Base-by-base conservation (phyloP, 2,113 vertebrate species). In the Salvelinus fontinalis region DNA sequence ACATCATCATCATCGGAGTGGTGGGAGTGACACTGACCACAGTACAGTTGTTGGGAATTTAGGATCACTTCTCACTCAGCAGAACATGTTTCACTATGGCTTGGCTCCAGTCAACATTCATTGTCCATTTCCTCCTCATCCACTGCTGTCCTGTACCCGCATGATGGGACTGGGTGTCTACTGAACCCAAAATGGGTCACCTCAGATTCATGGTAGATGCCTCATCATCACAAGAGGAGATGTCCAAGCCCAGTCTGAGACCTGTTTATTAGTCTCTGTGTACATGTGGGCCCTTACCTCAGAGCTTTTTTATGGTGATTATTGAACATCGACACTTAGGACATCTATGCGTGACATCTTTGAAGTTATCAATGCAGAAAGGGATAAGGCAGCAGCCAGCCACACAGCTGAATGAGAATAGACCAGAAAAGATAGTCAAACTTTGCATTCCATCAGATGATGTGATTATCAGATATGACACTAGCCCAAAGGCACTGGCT, bases 311-410 rank as follows among this genome's bases (percentile, higher is more conserved):
- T 29, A 85, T 16, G 0, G 67, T 89, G 62, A 5, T 5, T 18
- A 94, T 84, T 4, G 7, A 2, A 4, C 86, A 70, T 29, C 86
- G 85, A 83, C 93, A 94, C 78, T 75, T 89, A 0, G 93, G 92
- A 81, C 92, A 93, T 75, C 34, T 84, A 81, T 94, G 93, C 14
- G 44, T 69, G 9, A 69, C 83, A 0, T 90, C 82, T 81, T 93
- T 93, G 66, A 80, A 90, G 20, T 0, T 13, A 0, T 86, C 71
- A 0, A 77, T 0, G 83, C 90, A 94, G 88, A 94, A 93, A 9
- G 92, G 91, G 75, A 94, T 22, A 3, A 93, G 48, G 76, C 92
- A 93, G 76, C 93, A 94, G 49, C 93, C 93, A 2, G 84, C 91
- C 1, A 87, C 71, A 3, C 92, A 89, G 8, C 93, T 93, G 86